Evolutionary conservation across 2,113 vertebrate species (phyloP), one percentile per base, ranked within the genome.

Genomic region (Triplophysa tibetana): DNA sequence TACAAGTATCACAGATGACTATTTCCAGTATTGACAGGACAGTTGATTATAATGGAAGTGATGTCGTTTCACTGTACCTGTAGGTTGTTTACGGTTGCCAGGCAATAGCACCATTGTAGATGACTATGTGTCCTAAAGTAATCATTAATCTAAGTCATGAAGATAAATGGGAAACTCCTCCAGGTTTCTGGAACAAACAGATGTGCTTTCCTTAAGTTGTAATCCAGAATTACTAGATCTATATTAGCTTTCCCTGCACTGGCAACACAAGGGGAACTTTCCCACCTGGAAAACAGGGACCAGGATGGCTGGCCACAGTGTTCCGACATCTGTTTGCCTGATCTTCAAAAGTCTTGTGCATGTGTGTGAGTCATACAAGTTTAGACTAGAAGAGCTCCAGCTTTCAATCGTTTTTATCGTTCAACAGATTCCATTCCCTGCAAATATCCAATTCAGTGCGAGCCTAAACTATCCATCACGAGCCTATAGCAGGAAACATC

Each of bases 321-420:
- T 66, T 63, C 58, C 17, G 62, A 91, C 92, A 93, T 93, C 92
- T 92, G 92, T 90, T 92, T 80, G 82, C 78, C 76, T 78, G 82
- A 85, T 86, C 78, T 64, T 85, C 73, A 67, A 82, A 64, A 43
- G 74, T 62, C 12, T 2, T 50, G 52, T 33, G 66, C 45, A 48
- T 69, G 77, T 64, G 68, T 26, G 83, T 26, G 76, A 86, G 14
- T 16, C 78, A 26, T 75, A 50, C 66, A n/a, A 24, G 48, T 83
- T 83, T 83, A 85, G 74, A 80, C 75, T 69, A 68, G 43, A 80
- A 52, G 61, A 78, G 65, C 72, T 65, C 56, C 5, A 23, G 50
- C 6, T 76, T 24, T 68, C 74, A 84, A 79, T 68, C 29, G 61
- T 38, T 77, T 63, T 38, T 38, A 70, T 33, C 19, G 11, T 65